A percentile compares a stretch with the other conserved stretches of the same genome.
Evolutionary conservation across 1,140 invertebrate genomes (phyloP).

Genomic region (Calycopis cecrops): DNA sequence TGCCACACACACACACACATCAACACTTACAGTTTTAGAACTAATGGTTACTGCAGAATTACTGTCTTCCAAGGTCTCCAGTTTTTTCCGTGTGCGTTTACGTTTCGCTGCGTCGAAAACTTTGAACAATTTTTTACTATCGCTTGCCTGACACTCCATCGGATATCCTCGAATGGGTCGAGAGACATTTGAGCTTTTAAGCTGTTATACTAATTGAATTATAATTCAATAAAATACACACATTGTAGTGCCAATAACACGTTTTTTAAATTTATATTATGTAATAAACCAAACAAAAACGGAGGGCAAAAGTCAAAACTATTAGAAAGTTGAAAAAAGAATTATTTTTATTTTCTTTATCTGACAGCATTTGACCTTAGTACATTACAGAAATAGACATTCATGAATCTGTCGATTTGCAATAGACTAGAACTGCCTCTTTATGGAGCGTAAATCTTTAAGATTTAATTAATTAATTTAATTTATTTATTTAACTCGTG

Average conservation of each 20-base stretch:
- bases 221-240: too few species aligned
- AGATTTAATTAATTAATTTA: too few species aligned
- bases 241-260: too few species aligned
- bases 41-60: conserved; percentile 51
- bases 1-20: too few species aligned
- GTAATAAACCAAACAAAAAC: conserved; percentile 13
- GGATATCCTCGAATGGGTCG: conserved; percentile 41
- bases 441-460: too few species aligned
- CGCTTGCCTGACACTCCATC: conserved; percentile 63
- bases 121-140: conserved; percentile 68
- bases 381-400: too few species aligned
- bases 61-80: conserved; percentile 41
- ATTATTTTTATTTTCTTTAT: conserved; percentile 7
- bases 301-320: conserved; percentile 18
- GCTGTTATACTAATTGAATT: conserved; percentile 18
- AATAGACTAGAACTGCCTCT: too few species aligned
- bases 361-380: too few species aligned
- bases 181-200: conserved; percentile 36
- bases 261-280: too few species aligned
- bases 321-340: conserved; percentile 21
- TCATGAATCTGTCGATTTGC: too few species aligned
- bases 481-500: too few species aligned
- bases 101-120: conserved; percentile 61
- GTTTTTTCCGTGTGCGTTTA: conserved; percentile 49
- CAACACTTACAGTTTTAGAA: conserved; percentile 54